Evolutionary conservation across 92 coral and sea anemone genomes (phyloP).

Genomic region (Actinernus sp.): DNA sequence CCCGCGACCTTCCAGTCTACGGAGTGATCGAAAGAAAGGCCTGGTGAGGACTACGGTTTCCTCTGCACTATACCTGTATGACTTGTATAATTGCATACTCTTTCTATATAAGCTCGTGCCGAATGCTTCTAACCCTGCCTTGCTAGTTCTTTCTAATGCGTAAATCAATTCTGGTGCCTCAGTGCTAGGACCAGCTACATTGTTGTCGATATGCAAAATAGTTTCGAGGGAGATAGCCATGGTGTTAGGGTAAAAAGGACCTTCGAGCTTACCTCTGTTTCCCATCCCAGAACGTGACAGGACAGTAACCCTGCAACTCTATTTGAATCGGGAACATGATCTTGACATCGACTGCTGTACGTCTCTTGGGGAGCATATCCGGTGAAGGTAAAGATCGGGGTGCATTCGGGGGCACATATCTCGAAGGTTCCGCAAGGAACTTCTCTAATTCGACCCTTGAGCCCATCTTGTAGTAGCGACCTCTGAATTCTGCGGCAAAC

Average conservation of each 20-base stretch:
- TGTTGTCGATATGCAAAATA: too few species aligned
- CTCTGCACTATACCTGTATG: too few species aligned
- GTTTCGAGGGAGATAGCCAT: too few species aligned
- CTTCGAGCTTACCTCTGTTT: slow-evolving; percentile 74
- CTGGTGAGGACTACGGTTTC: too few species aligned
- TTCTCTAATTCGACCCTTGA: slow-evolving; percentile 79
- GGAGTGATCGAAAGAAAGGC: too few species aligned
- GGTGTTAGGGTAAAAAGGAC: too few species aligned
- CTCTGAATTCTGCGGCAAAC: slow-evolving; percentile 96
- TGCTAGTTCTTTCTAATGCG: too few species aligned
- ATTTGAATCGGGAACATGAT: slow-evolving; percentile 90
- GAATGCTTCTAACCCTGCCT: too few species aligned
- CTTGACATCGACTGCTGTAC: slow-evolving; percentile 89
- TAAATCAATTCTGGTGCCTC: background rate
- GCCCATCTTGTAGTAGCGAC: slow-evolving; percentile 96
- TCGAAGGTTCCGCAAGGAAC: slow-evolving; percentile 85
- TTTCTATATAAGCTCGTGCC: too few species aligned
- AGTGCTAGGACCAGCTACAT: too few species aligned
- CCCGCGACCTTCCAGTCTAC: too few species aligned
- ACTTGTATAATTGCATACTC: too few species aligned
- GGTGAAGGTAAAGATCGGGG: slow-evolving; percentile 86
- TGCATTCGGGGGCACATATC: slow-evolving; percentile 95
- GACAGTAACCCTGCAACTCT: slow-evolving; percentile 96
- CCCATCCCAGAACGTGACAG: slow-evolving; percentile 95
- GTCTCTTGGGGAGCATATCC: slow-evolving; percentile 78